Percentiles rank a stretch among this genome's conserved stretches.
These are phyloP conservation scores for Macaria notata DNA, from an alignment of 2,888 invertebrate species.

Conservation along the genomic window DNA sequence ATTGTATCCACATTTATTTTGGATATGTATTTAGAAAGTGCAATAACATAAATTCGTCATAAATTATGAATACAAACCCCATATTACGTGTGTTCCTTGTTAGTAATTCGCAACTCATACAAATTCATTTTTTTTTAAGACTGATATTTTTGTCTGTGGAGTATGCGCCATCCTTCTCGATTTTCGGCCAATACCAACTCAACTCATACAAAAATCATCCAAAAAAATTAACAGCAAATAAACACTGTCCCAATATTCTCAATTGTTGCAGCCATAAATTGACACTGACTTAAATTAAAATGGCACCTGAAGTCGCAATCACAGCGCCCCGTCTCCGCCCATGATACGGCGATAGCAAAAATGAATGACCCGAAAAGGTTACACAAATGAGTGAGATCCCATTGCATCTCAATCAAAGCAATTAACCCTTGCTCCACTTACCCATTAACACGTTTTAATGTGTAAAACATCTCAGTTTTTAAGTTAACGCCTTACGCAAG, in stretches of 20 bases:
- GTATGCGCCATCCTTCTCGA: too few relatives aligned
- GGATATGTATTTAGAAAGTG: too few relatives aligned
- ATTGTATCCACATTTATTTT: not conserved
- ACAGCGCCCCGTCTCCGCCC: constrained; percentile 5
- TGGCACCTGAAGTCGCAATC: constrained; percentile 11
- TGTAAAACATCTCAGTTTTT: constrained; percentile 61
- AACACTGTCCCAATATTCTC: not conserved
- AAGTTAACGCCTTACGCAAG: constrained; percentile 58
- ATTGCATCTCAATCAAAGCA: constrained; percentile 65
- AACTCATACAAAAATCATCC: too few relatives aligned
- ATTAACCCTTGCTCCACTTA: constrained; percentile 64
- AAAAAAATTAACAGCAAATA: not conserved
- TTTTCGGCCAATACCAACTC: too few relatives aligned
- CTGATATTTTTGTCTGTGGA: too few relatives aligned
- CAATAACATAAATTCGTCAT: too few relatives aligned
- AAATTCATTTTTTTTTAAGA: too few relatives aligned
- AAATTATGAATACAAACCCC: too few relatives aligned
- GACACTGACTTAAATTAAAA: constrained; percentile 7
- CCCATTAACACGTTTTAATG: constrained; percentile 67
- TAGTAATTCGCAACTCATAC: too few relatives aligned
- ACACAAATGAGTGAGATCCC: constrained; percentile 40
- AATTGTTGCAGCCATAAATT: constrained; percentile 1
- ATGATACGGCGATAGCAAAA: constrained; percentile 18
- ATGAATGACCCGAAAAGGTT: constrained; percentile 23
- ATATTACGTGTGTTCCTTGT: too few relatives aligned